Base-by-base conservation (phyloP, 2,888 invertebrate species). In the Amphipoea lucens region DNA sequence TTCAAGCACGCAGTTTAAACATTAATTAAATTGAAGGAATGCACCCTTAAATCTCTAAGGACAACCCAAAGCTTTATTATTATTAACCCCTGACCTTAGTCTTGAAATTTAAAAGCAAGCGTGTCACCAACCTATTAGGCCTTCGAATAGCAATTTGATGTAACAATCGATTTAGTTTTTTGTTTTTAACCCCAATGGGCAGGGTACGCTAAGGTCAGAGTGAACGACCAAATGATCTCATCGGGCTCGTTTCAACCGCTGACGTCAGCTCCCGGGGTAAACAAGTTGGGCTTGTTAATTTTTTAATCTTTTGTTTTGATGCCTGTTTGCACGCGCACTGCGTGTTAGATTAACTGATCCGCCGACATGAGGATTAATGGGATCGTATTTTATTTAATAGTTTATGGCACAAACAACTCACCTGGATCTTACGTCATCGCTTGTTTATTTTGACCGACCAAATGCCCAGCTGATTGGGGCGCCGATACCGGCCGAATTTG, bases 151-250 rank as follows among this genome's bases (percentile, higher is more conserved):
- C 51, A 71, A 78, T 65, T 73, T 76, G 73, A 82, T 74, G 65
- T 80, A 78, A 82, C 81, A 68, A 83, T 80, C 84, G 82, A 63
- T 67, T 86, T 40, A 1, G 23, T 48, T 83, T 77, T 57, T 20
- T 89, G n/a, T 90, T 91, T 92, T 81, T 87, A 90, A 82, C 90
- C 90, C 90, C 87, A 84, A 84, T 87, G 83, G 86, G 78, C 84
- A 85, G 90, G 91, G 89, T 89, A 87, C 87, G 90, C 90, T 90
- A 92, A 93, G 92, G 93, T 92, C 90, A 90, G 84, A 87, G 85
- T 84, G 84, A 90, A 89, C 89, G 89, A 90, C 89, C 76, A 79
- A 88, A 91, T 95, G 95, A 95, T 93, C 92, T 95, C 94, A 95
- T 91, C 91, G 85, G 78, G 88, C 88, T 88, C 87, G 87, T 85